Percentiles rank a stretch among this genome's conserved stretches.
These are phyloP conservation scores for Cetonia aurata DNA, from an alignment of 2,888 invertebrate species.

Conservation along the genomic window DNA sequence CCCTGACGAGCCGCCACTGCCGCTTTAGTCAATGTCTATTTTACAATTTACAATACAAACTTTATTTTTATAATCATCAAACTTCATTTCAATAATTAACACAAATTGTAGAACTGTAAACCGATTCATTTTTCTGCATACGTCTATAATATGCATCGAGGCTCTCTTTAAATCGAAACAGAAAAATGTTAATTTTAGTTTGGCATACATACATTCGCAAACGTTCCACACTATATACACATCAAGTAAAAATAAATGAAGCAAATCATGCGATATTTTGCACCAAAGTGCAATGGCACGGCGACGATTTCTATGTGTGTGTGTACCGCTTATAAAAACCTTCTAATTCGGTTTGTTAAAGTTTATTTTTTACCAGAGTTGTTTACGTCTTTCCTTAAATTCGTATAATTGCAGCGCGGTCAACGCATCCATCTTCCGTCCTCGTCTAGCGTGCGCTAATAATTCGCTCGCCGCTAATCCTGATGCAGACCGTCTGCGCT, in stretches of 20 bases:
- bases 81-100: too few relatives aligned
- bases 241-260: constrained; percentile 17
- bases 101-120: too few relatives aligned
- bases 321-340: constrained; percentile 38
- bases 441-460: constrained; percentile 10
- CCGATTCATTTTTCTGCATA: too few relatives aligned
- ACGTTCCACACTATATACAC: constrained; percentile 8
- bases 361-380: constrained; percentile 44
- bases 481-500: constrained; percentile 17
- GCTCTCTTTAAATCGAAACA: constrained; percentile 20
- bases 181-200: constrained; percentile 41
- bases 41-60: too few relatives aligned
- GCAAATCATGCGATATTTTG: constrained; percentile 34
- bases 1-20: too few relatives aligned
- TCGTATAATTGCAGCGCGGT: constrained; percentile 25
- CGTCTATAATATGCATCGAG: neutral
- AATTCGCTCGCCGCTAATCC: constrained; percentile 5
- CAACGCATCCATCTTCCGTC: constrained; percentile 12
- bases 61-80: too few relatives aligned
- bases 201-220: constrained; percentile 19
- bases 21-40: too few relatives aligned
- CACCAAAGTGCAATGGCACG: constrained; percentile 42
- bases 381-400: constrained; percentile 44
- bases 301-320: neutral
- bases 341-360: constrained; percentile 45